Conservation (phyloP, 2,113 vertebrate species). For the Leptobrachium leishanense region DNA sequence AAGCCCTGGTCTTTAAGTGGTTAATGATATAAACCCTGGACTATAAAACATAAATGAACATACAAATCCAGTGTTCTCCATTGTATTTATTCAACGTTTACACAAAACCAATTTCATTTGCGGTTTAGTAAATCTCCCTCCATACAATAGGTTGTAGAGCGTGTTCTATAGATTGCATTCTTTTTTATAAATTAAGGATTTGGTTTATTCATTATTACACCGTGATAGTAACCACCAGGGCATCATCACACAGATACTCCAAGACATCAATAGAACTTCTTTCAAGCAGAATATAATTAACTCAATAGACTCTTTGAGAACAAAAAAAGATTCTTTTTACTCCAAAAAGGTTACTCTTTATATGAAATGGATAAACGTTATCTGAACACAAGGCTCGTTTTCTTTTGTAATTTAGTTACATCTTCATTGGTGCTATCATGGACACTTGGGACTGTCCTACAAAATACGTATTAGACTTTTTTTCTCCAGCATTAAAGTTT, state of each 20-base stretch:
- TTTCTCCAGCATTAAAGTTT: neutral
- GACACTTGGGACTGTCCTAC: neutral
- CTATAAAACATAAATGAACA: no score
- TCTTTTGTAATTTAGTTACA: neutral
- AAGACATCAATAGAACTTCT: slow-evolving; percentile 11
- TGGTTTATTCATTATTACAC: slow-evolving; percentile 20
- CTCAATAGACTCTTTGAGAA: neutral
- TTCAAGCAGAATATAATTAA: slow-evolving; percentile 4
- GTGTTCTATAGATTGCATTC: neutral
- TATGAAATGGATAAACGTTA: neutral
- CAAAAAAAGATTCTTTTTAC: neutral
- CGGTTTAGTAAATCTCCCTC: neutral
- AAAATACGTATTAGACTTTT: neutral
- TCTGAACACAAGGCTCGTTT: neutral
- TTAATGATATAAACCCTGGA: no score
- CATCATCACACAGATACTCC: slow-evolving; percentile 13
- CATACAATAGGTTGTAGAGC: neutral
- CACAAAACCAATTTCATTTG: neutral
- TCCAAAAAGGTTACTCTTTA: neutral
- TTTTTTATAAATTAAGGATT: neutral
- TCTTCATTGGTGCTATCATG: neutral
- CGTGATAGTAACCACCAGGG: neutral
- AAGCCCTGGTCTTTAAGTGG: no score
- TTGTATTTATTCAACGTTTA: no score
- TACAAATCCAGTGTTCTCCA: no score